A percentile compares a stretch with the other conserved stretches of the same genome.
Evolutionary conservation across 2,888 invertebrate species (phyloP).

Genomic region (Gari tellinella): DNA sequence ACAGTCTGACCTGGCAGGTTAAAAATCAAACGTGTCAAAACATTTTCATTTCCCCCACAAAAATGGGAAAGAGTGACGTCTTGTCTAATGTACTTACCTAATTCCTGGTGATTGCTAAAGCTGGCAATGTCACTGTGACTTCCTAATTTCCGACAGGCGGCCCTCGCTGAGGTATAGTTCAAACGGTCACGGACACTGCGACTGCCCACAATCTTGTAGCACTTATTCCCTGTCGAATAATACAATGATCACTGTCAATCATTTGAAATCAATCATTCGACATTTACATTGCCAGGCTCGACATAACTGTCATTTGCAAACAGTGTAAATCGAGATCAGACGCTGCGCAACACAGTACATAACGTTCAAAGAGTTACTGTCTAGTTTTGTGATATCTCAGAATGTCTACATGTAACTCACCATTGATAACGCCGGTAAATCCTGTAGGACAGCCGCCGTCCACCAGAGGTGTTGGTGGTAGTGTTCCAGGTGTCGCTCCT

Average conservation of each 20-base stretch:
- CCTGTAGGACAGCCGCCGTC: conserved; percentile 70
- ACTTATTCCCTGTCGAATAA: conserved; percentile 65
- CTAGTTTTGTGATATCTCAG: too few species aligned
- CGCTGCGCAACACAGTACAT: too few species aligned
- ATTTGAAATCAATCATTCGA: background rate
- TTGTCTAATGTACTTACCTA: conserved; percentile 57
- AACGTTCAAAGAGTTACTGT: too few species aligned
- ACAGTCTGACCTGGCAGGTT: too few species aligned
- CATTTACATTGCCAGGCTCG: too few species aligned
- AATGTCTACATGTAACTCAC: conserved; percentile 14
- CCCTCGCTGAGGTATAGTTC: conserved; percentile 66
- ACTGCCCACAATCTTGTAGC: conserved; percentile 63
- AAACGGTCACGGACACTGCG: conserved; percentile 39
- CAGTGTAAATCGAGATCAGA: too few species aligned
- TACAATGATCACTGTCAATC: background rate
- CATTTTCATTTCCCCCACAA: too few species aligned
- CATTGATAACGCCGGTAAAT: conserved; percentile 52
- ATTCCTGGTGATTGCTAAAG: conserved; percentile 67
- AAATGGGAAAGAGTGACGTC: too few species aligned
- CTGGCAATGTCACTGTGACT: conserved; percentile 69
- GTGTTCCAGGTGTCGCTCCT: conserved; percentile 26
- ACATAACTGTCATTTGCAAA: too few species aligned
- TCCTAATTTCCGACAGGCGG: conserved; percentile 56
- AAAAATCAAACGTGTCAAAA: too few species aligned
- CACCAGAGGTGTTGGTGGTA: conserved; percentile 48